phyloP scores from a whole-genome alignment of 2,113 vertebrate species.

The Eolophus roseicapilla region DNA sequence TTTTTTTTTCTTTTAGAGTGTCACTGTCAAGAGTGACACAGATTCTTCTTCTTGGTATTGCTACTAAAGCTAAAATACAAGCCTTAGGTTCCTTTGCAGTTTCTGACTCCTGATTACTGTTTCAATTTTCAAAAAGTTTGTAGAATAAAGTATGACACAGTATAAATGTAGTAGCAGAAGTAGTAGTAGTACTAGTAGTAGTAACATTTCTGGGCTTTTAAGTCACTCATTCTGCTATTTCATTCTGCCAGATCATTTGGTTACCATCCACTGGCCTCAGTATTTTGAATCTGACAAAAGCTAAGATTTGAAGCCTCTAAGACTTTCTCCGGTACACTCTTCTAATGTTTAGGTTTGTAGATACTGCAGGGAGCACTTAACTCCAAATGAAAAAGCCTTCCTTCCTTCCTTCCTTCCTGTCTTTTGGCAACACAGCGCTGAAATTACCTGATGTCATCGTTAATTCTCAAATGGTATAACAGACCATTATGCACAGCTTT shows the following conservation, averaged over 20 bases:
- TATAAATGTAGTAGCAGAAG: not conserved
- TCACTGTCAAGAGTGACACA: not conserved
- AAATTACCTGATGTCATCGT: slow-evolving; percentile 52
- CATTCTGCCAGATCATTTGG: not conserved
- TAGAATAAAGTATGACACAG: not conserved
- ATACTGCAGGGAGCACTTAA: slow-evolving; percentile 38
- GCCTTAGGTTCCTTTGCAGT: not conserved
- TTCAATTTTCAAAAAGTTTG: not conserved
- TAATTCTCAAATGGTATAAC: slow-evolving; percentile 31
- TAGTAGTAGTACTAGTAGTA: not conserved
- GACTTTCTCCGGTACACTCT: not conserved
- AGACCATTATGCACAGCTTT: slow-evolving; percentile 14
- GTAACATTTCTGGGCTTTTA: not conserved
- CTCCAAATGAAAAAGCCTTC: slow-evolving; percentile 1
- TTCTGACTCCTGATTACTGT: not conserved
- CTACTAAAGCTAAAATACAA: not conserved
- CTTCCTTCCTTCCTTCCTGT: slow-evolving; percentile 54
- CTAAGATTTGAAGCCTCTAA: not conserved
- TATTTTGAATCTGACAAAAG: not conserved
- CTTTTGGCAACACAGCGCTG: not conserved
- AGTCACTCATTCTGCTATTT: not conserved
- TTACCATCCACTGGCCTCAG: not conserved
- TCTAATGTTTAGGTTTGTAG: slow-evolving; percentile 14
- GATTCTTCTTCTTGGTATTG: not conserved
- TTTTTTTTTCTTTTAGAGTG: not conserved